These are phyloP conservation scores for Anthopleura xanthogrammica DNA, from an alignment of 92 coral and sea anemone genomes.

Conservation along the genomic window DNA sequence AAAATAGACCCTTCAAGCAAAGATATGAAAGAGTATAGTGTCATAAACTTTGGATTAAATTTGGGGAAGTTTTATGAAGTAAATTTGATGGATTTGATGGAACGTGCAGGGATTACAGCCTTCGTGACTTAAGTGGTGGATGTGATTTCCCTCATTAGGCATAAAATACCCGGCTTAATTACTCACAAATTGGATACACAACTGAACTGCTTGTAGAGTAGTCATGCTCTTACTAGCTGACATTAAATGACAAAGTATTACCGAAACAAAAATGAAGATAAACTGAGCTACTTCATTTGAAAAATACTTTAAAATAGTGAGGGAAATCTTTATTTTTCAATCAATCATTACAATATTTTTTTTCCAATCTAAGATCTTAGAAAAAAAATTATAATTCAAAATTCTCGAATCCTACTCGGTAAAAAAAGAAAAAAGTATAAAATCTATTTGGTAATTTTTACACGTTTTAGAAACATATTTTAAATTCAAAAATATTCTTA, in stretches of 20 bases:
- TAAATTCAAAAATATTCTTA: neutral
- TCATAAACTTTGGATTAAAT: constrained; percentile 12
- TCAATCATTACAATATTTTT: neutral
- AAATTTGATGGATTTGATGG: constrained; percentile 20
- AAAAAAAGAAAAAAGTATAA: neutral
- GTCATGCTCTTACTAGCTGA: neutral
- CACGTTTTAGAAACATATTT: no score
- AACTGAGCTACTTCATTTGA: neutral
- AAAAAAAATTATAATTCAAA: neutral
- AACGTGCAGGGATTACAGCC: neutral
- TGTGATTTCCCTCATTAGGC: constrained; percentile 2
- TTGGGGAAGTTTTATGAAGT: constrained; percentile 9
- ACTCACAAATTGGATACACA: neutral
- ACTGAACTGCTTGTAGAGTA: neutral
- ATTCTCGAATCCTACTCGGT: neutral
- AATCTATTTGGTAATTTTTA: no score
- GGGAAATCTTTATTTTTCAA: neutral
- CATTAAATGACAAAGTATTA: neutral
- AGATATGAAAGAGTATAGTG: neutral
- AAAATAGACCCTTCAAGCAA: neutral
- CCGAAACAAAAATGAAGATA: neutral
- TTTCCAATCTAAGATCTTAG: no score
- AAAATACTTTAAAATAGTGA: neutral
- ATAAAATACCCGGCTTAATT: neutral
- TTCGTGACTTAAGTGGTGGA: constrained; percentile 1